phyloP scores from a whole-genome alignment of 2,113 vertebrate genomes.

The Muscicapa adusta region DNA sequence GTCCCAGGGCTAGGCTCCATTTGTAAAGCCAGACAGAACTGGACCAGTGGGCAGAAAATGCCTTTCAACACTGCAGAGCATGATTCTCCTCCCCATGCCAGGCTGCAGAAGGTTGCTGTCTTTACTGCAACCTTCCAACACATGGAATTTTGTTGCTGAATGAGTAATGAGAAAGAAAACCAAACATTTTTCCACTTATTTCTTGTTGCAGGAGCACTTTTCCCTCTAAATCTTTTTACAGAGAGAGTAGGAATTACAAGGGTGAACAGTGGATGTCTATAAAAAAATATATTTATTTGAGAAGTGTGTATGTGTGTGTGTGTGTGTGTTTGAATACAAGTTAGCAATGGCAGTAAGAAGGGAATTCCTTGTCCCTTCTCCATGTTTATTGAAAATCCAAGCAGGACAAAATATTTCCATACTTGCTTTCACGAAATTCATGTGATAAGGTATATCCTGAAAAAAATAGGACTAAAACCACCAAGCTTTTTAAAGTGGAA shows the following conservation, averaged over 20 bases:
- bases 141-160: not conserved
- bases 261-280: not conserved
- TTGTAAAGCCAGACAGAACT: not conserved
- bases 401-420: not conserved
- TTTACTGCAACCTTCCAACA: not conserved
- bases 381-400: not conserved
- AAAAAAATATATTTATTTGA: not conserved
- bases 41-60: not conserved
- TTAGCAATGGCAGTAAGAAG: not conserved
- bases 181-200: not conserved
- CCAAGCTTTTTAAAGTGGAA: not conserved
- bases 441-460: not conserved
- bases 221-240: not conserved
- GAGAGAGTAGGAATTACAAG: not conserved
- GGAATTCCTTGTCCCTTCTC: not conserved
- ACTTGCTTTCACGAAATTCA: not conserved
- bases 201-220: not conserved
- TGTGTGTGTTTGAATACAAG: not conserved
- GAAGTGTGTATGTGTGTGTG: fast-evolving
- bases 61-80: not conserved
- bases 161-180: not conserved
- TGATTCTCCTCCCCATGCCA: not conserved
- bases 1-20: not conserved
- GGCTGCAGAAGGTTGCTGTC: not conserved
- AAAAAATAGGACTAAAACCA: not conserved